Percentiles rank a stretch among this genome's conserved stretches.
phyloP scores from a whole-genome alignment of 2,797 vertebrate species.

The Phyllotis vaccarum region DNA sequence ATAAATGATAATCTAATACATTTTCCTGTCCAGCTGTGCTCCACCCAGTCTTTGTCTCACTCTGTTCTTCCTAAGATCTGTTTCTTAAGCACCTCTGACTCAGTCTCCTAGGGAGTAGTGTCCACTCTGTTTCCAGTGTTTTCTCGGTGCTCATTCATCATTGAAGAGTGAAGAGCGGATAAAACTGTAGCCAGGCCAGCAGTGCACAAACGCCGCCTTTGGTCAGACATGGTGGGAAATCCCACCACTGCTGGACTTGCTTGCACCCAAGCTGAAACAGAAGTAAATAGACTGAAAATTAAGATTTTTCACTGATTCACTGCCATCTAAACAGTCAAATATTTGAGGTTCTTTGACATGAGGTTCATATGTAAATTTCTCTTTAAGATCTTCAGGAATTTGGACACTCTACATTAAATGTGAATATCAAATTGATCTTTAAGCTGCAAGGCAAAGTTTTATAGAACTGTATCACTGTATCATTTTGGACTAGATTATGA shows the following conservation, averaged over 20 bases:
- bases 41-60: not conserved
- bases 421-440: conserved; percentile 32
- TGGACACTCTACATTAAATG: not conserved
- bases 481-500: not conserved
- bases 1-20: not conserved
- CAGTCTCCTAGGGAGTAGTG: not conserved
- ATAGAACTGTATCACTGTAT: not conserved
- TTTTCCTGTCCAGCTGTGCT: not conserved
- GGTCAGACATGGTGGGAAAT: not conserved
- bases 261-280: not conserved
- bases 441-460: not conserved
- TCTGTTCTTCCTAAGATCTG: not conserved
- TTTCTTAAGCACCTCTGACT: conserved; percentile 24
- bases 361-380: conserved; percentile 15
- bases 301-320: not conserved
- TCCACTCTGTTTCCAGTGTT: not conserved
- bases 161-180: not conserved
- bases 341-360: not conserved
- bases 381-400: conserved; percentile 38
- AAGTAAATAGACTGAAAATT: conserved; percentile 12
- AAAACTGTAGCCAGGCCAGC: not conserved
- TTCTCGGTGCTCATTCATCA: not conserved
- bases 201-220: not conserved
- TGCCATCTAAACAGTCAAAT: not conserved
- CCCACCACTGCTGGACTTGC: not conserved